Conservation (phyloP, 2,113 vertebrate species). For the Brachyistius frenatus region DNA sequence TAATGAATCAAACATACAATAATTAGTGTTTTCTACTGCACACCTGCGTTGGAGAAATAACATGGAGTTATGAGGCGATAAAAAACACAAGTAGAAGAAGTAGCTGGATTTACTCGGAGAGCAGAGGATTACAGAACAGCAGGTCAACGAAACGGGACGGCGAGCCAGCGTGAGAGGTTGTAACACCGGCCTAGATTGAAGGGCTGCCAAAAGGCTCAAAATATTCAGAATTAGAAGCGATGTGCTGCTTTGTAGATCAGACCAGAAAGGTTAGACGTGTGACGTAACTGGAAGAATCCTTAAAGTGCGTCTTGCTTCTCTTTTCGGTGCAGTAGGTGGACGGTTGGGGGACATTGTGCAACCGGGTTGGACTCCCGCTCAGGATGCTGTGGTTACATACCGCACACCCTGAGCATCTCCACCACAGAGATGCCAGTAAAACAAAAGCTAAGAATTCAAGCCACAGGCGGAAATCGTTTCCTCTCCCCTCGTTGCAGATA, state of each 20-base stretch:
- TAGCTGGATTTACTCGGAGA: constrained; percentile 26
- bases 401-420: constrained; percentile 8
- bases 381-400: not conserved
- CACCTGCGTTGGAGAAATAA: too few relatives aligned
- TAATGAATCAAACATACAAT: too few relatives aligned
- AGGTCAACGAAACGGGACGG: constrained; percentile 39
- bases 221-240: not conserved
- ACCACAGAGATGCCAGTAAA: not conserved
- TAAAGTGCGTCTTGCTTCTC: not conserved
- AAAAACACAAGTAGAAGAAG: not conserved
- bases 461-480: not conserved
- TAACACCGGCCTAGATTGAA: constrained; percentile 35
- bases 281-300: not conserved
- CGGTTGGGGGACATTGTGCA: not conserved
- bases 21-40: too few relatives aligned
- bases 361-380: not conserved
- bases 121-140: constrained; percentile 54
- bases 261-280: not conserved
- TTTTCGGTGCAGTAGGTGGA: not conserved
- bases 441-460: not conserved
- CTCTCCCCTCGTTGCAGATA: not conserved
- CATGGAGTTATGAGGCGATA: too few relatives aligned
- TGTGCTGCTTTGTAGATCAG: not conserved
- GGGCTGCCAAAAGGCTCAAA: constrained; percentile 38
- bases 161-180: constrained; percentile 35